Percentiles rank a stretch among this genome's conserved stretches.
These are phyloP conservation scores for Platerodrilus igneus DNA, from an alignment of 2,888 invertebrate species.

Conservation along the genomic window DNA sequence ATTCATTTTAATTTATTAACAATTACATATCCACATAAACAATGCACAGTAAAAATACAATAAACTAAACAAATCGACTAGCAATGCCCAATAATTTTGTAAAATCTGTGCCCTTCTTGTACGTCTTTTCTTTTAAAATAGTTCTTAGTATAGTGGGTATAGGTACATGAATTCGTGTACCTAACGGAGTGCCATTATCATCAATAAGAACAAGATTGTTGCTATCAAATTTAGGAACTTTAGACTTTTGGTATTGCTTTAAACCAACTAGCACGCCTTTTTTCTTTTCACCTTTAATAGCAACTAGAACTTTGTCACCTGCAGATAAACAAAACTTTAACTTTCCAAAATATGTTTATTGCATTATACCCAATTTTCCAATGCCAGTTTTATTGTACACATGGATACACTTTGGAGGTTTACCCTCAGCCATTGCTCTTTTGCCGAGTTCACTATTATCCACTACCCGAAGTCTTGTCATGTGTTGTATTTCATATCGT, in stretches of 20 bases:
- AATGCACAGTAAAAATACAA: too few species aligned
- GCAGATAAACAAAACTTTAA: too few species aligned
- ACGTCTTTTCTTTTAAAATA: slow-evolving; percentile 74
- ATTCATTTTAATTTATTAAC: too few species aligned
- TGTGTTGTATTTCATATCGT: slow-evolving; percentile 63
- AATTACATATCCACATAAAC: too few species aligned
- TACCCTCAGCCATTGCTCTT: slow-evolving; percentile 90
- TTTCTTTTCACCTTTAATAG: slow-evolving; percentile 93
- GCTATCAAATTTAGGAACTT: slow-evolving; percentile 87
- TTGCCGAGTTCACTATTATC: slow-evolving; percentile 96
- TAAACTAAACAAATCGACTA: slow-evolving; percentile 72
- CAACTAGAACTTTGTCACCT: slow-evolving; percentile 87
- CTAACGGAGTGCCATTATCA: slow-evolving; percentile 89
- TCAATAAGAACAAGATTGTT: slow-evolving; percentile 96
- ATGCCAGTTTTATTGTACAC: slow-evolving; percentile 77
- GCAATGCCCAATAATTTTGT: slow-evolving; percentile 90
- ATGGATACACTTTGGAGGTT: slow-evolving; percentile 89
- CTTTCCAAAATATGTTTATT: too few species aligned
- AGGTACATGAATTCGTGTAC: slow-evolving; percentile 92
- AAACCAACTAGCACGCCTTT: slow-evolving; percentile 87
- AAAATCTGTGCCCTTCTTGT: slow-evolving; percentile 81
- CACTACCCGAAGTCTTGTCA: slow-evolving; percentile 82
- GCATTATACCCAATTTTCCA: slow-evolving; percentile 60
- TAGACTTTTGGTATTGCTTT: slow-evolving; percentile 73
- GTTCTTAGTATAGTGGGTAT: slow-evolving; percentile 86